phyloP scores from a whole-genome alignment of 2,797 vertebrate genomes.

The Buphagus erythrorhynchus region DNA sequence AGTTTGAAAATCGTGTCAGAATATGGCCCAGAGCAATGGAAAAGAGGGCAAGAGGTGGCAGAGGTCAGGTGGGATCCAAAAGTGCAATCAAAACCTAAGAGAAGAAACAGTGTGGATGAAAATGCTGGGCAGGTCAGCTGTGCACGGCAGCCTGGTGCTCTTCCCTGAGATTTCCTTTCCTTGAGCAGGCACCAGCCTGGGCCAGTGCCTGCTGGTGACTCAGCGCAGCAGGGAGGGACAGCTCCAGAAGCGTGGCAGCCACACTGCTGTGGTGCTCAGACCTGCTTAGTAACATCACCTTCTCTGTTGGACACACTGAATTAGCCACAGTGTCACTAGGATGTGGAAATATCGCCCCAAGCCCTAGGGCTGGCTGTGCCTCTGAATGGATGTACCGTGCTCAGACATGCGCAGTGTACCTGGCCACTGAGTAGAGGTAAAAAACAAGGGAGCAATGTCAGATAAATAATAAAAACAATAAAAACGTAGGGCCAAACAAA shows the following conservation, averaged over 20 bases:
- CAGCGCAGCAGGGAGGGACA: not conserved
- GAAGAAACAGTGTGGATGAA: not conserved
- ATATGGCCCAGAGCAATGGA: not conserved
- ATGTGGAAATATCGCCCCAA: not conserved
- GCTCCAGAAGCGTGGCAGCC: not conserved
- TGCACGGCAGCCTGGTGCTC: not conserved
- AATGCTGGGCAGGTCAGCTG: not conserved
- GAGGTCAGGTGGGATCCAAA: not conserved
- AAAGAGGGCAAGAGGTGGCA: not conserved
- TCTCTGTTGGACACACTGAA: not conserved
- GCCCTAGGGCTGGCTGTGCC: not conserved
- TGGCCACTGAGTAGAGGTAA: not conserved
- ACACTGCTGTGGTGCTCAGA: not conserved
- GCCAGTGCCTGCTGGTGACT: not conserved
- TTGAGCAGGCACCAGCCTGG: not conserved
- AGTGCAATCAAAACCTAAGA: not conserved
- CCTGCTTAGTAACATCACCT: not conserved
- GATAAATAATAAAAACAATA: not conserved
- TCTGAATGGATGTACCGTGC: accelerated
- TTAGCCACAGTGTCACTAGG: not conserved
- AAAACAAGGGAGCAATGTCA: not conserved
- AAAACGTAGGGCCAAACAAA: not conserved
- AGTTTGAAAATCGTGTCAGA: not conserved
- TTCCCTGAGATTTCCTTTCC: not conserved
- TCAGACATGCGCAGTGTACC: not conserved